These are phyloP conservation scores for Rhadinocentrus ornatus DNA, from an alignment of 2,797 vertebrate genomes.

Conservation along the genomic window DNA sequence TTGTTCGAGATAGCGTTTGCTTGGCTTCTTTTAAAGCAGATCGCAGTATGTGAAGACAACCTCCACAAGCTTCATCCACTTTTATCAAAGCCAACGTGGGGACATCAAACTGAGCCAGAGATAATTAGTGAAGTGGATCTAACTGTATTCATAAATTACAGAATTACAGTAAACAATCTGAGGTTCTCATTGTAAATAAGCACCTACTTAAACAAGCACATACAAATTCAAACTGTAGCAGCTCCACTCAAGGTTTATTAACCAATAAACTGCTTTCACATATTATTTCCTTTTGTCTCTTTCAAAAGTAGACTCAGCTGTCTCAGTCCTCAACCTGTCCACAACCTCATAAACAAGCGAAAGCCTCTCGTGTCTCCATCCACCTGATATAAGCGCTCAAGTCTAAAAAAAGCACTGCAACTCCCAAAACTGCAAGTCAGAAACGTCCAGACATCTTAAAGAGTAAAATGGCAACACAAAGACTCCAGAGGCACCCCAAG, in stretches of 20 bases:
- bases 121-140: not conserved
- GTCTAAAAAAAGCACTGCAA: constrained; percentile 29
- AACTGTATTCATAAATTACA: constrained; percentile 1
- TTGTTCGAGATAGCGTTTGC: constrained; percentile 72
- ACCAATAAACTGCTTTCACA: constrained; percentile 18
- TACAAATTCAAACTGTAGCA: constrained; percentile 19
- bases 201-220: not conserved
- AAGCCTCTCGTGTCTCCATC: constrained; percentile 25
- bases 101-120: constrained; percentile 6
- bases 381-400: constrained; percentile 31
- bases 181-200: constrained; percentile 5
- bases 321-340: constrained; percentile 15
- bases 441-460: constrained; percentile 23
- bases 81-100: constrained; percentile 18
- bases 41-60: constrained; percentile 27
- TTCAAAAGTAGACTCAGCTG: constrained; percentile 23
- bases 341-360: constrained; percentile 39
- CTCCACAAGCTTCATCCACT: constrained; percentile 14
- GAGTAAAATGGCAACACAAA: constrained; percentile 55
- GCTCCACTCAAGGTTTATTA: constrained; percentile 19
- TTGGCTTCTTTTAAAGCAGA: constrained; percentile 36
- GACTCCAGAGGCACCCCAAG: constrained; percentile 18
- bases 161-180: constrained; percentile 1
- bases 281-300: constrained; percentile 1
- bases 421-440: constrained; percentile 19